Conservation (phyloP, 2,797 vertebrate species). For the Cygnus olor region DNA sequence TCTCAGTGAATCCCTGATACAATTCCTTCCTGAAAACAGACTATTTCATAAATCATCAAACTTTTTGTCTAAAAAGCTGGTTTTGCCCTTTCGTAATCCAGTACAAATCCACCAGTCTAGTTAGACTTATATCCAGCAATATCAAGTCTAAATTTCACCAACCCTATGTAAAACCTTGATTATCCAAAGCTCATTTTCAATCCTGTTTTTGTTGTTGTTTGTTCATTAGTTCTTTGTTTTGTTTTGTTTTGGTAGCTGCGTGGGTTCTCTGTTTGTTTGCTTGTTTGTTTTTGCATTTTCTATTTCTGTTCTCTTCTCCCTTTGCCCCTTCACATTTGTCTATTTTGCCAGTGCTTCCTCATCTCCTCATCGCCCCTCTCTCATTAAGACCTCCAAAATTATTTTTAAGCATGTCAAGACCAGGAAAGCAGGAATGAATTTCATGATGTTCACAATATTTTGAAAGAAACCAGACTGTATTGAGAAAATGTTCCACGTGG, state of each 20-base stretch:
- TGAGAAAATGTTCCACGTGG: neutral
- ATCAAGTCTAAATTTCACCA: neutral
- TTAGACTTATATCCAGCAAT: neutral
- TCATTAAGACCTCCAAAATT: neutral
- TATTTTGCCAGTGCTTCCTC: neutral
- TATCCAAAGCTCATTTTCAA: neutral
- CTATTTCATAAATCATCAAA: neutral
- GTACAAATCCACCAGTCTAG: neutral
- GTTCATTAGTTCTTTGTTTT: neutral
- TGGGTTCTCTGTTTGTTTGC: neutral
- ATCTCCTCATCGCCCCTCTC: neutral
- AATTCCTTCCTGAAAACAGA: neutral
- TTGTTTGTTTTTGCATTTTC: neutral
- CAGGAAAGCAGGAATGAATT: neutral
- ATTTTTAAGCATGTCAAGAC: neutral
- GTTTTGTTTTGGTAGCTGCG: neutral
- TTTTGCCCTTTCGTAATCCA: neutral
- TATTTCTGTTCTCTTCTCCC: neutral
- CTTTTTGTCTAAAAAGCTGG: neutral
- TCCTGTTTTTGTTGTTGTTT: neutral
- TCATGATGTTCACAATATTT: neutral
- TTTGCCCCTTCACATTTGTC: neutral
- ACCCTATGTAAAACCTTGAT: neutral
- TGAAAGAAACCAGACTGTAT: neutral
- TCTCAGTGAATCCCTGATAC: neutral